Conservation (phyloP, 2,888 invertebrate genomes). For the Ganaspis brasiliensis region DNA sequence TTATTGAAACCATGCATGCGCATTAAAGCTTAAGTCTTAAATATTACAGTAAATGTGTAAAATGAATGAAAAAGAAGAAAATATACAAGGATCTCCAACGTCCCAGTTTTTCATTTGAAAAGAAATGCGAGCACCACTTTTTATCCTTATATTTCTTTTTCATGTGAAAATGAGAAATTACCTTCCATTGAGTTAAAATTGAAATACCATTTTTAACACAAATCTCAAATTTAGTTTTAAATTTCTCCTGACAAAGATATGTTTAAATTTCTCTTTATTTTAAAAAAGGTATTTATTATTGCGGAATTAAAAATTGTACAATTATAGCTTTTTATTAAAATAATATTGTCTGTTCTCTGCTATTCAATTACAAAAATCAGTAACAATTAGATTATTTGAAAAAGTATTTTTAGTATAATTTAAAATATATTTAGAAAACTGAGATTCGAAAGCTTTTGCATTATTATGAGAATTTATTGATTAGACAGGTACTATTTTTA, state of each 20-base stretch:
- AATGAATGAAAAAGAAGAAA: not conserved
- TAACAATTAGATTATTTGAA: too few relatives aligned
- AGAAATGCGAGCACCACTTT: not conserved
- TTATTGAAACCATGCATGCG: not conserved
- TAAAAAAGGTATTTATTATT: too few relatives aligned
- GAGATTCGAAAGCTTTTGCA: not conserved
- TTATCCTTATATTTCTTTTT: not conserved
- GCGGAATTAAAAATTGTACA: too few relatives aligned
- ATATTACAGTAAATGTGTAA: not conserved
- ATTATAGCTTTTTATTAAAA: too few relatives aligned
- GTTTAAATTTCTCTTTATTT: too few relatives aligned
- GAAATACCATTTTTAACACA: too few relatives aligned
- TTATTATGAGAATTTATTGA: slow-evolving; percentile 12
- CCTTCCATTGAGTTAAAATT: too few relatives aligned
- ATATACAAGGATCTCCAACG: not conserved
- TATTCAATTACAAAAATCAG: too few relatives aligned
- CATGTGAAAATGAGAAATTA: not conserved
- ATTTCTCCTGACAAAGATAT: too few relatives aligned
- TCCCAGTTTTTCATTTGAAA: not conserved
- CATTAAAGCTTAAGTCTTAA: not conserved
- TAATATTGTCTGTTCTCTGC: too few relatives aligned
- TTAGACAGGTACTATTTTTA: not conserved
- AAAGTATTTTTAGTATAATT: too few relatives aligned
- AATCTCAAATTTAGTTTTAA: too few relatives aligned
- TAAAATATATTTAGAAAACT: not conserved